phyloP scores from a whole-genome alignment of 2,888 invertebrate genomes.

The Chironomus tentans region DNA sequence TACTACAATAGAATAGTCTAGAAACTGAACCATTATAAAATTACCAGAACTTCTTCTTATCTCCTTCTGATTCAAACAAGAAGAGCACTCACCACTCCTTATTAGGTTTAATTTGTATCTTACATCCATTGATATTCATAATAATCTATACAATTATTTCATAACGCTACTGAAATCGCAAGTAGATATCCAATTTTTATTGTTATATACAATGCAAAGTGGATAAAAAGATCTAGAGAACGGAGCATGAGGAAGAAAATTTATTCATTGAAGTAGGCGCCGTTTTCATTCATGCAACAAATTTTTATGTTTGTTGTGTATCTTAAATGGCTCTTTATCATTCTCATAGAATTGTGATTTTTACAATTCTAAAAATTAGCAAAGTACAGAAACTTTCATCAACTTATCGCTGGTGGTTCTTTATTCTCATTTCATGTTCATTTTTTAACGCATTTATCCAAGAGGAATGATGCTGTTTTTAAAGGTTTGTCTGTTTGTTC shows the following conservation, averaged over 20 bases:
- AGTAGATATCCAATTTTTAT: background rate
- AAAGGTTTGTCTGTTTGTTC: no score
- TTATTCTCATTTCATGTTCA: no score
- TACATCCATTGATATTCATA: background rate
- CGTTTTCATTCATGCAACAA: conserved; percentile 10
- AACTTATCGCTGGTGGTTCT: no score
- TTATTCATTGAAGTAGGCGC: background rate
- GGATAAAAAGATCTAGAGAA: background rate
- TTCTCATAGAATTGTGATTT: conserved; percentile 11
- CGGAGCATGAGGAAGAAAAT: background rate
- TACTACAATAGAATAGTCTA: no score
- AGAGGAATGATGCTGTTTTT: no score
- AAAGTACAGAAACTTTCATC: no score
- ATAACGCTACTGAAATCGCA: conserved; percentile 7
- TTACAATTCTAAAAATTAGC: background rate
- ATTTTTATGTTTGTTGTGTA: background rate
- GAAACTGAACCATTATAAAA: no score
- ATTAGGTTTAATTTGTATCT: conserved; percentile 23
- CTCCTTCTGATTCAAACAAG: background rate
- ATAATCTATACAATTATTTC: conserved; percentile 24
- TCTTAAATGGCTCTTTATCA: conserved; percentile 20
- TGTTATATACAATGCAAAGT: background rate
- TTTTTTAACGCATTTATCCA: no score
- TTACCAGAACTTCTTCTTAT: no score
- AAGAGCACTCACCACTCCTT: background rate